These are phyloP conservation scores for Chaetophractus vellerosus DNA, from an alignment of 2,797 vertebrate genomes.

Conservation along the genomic window DNA sequence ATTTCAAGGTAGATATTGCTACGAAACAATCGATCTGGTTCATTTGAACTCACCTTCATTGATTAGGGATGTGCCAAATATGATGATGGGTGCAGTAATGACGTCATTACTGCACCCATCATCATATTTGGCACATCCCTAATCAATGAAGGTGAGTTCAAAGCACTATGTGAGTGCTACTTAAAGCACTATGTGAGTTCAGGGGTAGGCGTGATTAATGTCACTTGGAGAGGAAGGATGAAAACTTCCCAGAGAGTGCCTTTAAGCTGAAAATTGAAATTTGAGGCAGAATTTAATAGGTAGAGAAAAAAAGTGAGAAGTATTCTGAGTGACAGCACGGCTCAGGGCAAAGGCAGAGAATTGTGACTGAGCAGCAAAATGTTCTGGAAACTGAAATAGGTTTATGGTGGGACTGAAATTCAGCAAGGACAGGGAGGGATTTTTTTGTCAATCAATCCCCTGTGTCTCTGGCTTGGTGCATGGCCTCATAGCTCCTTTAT, in stretches of 20 bases:
- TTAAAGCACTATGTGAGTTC: background rate
- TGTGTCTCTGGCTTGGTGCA: background rate
- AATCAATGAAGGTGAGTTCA: background rate
- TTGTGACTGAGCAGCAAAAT: slow-evolving; percentile 30
- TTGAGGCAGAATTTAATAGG: slow-evolving; percentile 42
- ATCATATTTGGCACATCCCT: background rate
- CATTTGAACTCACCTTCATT: background rate
- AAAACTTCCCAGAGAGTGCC: background rate
- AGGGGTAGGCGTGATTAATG: background rate
- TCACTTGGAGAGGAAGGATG: background rate
- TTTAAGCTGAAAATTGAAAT: slow-evolving; percentile 60
- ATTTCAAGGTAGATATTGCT: background rate
- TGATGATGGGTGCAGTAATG: background rate
- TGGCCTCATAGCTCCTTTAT: background rate
- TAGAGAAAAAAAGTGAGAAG: background rate
- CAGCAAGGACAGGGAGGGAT: background rate
- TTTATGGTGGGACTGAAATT: background rate
- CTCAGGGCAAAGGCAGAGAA: slow-evolving; percentile 55
- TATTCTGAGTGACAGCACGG: slow-evolving; percentile 4
- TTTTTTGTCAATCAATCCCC: background rate
- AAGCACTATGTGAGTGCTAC: too few species aligned
- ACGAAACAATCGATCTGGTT: background rate
- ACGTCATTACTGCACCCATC: background rate
- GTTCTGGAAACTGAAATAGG: background rate
- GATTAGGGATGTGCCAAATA: background rate